A percentile compares a stretch with the other conserved stretches of the same genome.
These are phyloP conservation scores for Amyelois transitella DNA, from an alignment of 1,140 invertebrate species.

Conservation along the genomic window DNA sequence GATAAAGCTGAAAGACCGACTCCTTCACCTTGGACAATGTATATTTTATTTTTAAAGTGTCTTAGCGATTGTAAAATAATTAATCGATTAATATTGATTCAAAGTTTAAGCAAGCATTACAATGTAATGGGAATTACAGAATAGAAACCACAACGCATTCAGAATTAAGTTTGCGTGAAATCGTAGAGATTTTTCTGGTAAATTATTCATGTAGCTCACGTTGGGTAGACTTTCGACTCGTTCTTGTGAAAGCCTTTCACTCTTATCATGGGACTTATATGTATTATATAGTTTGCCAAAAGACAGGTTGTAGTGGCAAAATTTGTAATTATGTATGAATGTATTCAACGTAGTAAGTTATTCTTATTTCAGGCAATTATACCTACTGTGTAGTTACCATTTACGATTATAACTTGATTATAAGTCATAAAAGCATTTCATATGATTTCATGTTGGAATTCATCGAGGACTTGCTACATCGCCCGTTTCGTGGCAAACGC, in stretches of 20 bases:
- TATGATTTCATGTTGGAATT: conserved; percentile 9
- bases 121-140: conserved; percentile 52
- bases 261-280: conserved; percentile 51
- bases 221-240: conserved; percentile 60
- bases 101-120: conserved; percentile 28
- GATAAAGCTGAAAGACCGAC: neutral
- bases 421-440: neutral
- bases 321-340: too few species aligned
- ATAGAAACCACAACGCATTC: conserved; percentile 67
- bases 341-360: too few species aligned
- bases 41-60: neutral
- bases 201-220: conserved; percentile 70
- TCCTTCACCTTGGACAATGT: neutral
- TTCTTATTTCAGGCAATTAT: neutral
- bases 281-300: neutral
- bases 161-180: conserved; percentile 68
- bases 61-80: neutral
- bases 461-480: neutral
- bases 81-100: conserved; percentile 12
- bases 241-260: conserved; percentile 69
- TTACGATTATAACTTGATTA: neutral
- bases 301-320: too few species aligned
- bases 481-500: conserved; percentile 9
- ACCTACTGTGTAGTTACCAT: neutral
- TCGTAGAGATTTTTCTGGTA: conserved; percentile 72